Conservation (phyloP, 30 jellyfish, hydroid and myxozoan genomes). For the Hydractinia echinata region DNA sequence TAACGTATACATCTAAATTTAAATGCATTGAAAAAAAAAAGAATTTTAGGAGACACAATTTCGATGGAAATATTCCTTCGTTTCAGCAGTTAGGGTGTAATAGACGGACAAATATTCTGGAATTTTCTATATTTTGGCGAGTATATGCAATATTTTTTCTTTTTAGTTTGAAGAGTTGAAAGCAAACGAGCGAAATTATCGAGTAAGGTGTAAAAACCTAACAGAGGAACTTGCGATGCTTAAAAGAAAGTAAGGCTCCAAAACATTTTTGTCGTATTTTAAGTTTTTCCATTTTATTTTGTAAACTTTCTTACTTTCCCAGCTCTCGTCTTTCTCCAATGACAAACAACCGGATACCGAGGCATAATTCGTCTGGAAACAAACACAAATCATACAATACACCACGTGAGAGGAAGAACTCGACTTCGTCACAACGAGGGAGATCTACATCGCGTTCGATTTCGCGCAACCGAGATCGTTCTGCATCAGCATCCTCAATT, state of each 20-base stretch:
- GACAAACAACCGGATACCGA: neutral
- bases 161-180: constrained; percentile 64
- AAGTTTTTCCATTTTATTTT: neutral
- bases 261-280: neutral
- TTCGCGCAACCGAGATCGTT: constrained; percentile 3
- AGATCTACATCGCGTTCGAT: constrained; percentile 19
- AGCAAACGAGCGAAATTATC: constrained; percentile 70
- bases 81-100: too few relatives aligned
- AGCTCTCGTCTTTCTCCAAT: constrained; percentile 21
- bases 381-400: neutral
- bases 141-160: neutral
- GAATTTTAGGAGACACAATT: too few relatives aligned
- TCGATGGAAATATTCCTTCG: too few relatives aligned
- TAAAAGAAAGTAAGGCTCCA: constrained; percentile 61
- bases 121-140: neutral
- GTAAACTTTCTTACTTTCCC: neutral
- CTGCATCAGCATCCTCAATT: neutral
- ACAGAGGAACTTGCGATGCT: constrained; percentile 65
- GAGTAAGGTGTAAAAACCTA: constrained; percentile 61
- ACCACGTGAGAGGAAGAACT: constrained; percentile 2
- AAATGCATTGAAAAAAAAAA: too few relatives aligned
- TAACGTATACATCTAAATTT: too few relatives aligned
- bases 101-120: too few relatives aligned
- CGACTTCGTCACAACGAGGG: constrained; percentile 15
- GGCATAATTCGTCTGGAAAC: neutral